A percentile compares a stretch with the other conserved stretches of the same genome.
Evolutionary conservation across 2,888 invertebrate species (phyloP).

Genomic region (Crocallis elinguaria): DNA sequence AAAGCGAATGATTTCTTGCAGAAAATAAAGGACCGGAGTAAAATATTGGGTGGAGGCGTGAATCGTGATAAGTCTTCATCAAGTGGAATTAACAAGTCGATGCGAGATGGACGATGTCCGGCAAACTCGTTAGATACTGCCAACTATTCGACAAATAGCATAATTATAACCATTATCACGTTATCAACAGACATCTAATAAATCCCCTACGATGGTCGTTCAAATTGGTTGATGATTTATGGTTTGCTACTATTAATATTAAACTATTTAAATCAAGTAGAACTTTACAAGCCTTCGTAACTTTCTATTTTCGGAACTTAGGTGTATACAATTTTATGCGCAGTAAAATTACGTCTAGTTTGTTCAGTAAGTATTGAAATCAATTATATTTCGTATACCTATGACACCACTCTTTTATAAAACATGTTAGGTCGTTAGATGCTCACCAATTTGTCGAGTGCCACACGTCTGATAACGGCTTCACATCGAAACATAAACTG

Average conservation of each 20-base stretch:
- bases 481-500: conserved; percentile 60
- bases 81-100: conserved; percentile 33
- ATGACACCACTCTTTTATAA: conserved; percentile 2
- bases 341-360: conserved; percentile 19
- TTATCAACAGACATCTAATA: conserved; percentile 32
- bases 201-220: conserved; percentile 42
- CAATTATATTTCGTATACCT: not conserved
- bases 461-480: conserved; percentile 69
- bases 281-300: conserved; percentile 51
- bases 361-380: not conserved
- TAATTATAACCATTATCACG: conserved; percentile 46
- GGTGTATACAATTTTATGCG: not conserved
- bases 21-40: conserved; percentile 49
- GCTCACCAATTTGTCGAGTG: conserved; percentile 55
- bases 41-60: conserved; percentile 44
- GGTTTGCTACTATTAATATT: conserved; percentile 53
- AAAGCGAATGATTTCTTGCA: conserved; percentile 42
- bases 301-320: conserved; percentile 45
- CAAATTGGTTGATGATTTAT: conserved; percentile 57
- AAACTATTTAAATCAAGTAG: conserved; percentile 44
- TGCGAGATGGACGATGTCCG: conserved; percentile 4
- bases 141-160: conserved; percentile 25
- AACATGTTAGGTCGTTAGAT: conserved; percentile 58
- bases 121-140: conserved; percentile 7
- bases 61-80: conserved; percentile 47